Evolutionary conservation across 1,140 invertebrate species (phyloP), one percentile per base, ranked within the genome.

Genomic region (Maconellicoccus hirsutus): DNA sequence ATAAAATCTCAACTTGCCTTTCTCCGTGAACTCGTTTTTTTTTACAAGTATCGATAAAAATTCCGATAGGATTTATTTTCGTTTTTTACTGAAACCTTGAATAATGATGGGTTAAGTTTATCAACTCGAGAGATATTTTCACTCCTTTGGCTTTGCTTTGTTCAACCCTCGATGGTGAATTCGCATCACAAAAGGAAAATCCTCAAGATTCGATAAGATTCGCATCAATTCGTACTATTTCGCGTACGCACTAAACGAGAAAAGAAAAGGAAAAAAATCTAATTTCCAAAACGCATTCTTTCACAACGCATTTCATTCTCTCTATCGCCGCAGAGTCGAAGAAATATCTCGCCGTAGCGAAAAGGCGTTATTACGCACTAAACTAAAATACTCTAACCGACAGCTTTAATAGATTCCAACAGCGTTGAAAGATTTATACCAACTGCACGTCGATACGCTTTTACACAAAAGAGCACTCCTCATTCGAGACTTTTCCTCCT

Each of bases 241-340:
- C 29, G 29, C 3, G 29, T 33, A 33, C 29, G 4, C 29, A 33
- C 12, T 33, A 33, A 52, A 52, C 42, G 42, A 52, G 29, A 52
- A 52, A 16, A 52, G 12, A 19, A 16, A 16, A 52, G n/a, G n/a
- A 52, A 52, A 52, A 19, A 52, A 52, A 52, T 52, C 42, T 52
- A 52, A 52, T 52, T 52, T 52, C 42, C 42, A 52, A 52, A 52
- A 52, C 42, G 42, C 42, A 52, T 52, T 52, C 42, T 52, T 52
- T 52, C n/a, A 16, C 42, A 19, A 14, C 42, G n/a, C n/a, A 52
- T 52, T 52, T 52, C 42, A 33, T 52, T 19, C 42, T 19, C 42
- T 52, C 42, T 52, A 52, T 16, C n/a, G 42, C 42, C 42, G 10
- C 10, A 14, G 42, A 14, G 10, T 52, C 42, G 42, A 19, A 52